Conservation (phyloP, 2,888 invertebrate genomes). For the Tromatobia lineatoria region DNA sequence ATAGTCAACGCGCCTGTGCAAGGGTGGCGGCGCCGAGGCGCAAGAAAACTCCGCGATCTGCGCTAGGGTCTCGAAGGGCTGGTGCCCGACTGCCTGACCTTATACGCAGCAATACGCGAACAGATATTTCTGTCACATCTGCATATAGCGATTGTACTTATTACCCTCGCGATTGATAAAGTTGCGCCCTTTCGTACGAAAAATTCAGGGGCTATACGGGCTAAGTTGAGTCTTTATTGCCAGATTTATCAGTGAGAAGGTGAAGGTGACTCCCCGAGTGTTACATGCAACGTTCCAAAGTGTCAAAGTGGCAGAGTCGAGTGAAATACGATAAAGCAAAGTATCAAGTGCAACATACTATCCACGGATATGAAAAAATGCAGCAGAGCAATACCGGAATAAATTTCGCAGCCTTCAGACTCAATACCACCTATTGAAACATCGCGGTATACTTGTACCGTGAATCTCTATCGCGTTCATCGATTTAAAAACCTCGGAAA, state of each 20-base stretch:
- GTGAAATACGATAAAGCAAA: slow-evolving; percentile 7
- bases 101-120: slow-evolving; percentile 61
- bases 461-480: background rate
- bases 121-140: slow-evolving; percentile 39
- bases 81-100: slow-evolving; percentile 74
- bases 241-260: background rate
- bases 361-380: background rate
- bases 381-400: slow-evolving; percentile 8
- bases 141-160: background rate
- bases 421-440: slow-evolving; percentile 16
- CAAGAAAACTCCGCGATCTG: slow-evolving; percentile 79
- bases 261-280: slow-evolving; percentile 5
- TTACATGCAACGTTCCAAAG: slow-evolving; percentile 3
- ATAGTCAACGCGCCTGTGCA: slow-evolving; percentile 81
- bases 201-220: background rate
- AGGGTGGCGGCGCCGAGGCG: slow-evolving; percentile 79
- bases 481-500: background rate
- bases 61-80: slow-evolving; percentile 76
- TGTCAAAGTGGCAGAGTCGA: slow-evolving; percentile 37
- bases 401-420: background rate
- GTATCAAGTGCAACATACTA: slow-evolving; percentile 3
- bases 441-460: background rate
- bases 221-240: slow-evolving; percentile 1
- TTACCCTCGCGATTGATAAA: background rate
- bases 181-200: background rate